Conservation (phyloP, 1,140 invertebrate genomes). For the Zaprionus davidi region DNA sequence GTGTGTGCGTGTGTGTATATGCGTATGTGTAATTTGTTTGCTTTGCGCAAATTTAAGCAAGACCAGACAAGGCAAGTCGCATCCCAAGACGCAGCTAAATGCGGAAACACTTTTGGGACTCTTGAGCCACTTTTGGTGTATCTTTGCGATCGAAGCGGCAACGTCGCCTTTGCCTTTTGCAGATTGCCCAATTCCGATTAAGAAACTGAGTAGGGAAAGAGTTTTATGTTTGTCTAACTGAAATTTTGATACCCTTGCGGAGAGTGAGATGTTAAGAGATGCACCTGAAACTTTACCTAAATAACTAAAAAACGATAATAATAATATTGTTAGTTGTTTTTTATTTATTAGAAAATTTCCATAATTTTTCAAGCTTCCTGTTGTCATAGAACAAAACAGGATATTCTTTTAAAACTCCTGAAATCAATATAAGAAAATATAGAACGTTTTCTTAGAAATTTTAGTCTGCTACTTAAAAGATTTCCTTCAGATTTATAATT, state of each 20-base stretch:
- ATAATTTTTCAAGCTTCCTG: too few relatives aligned
- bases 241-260: background rate
- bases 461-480: too few relatives aligned
- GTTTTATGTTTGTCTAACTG: background rate
- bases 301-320: background rate
- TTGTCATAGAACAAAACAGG: too few relatives aligned
- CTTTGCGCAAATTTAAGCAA: conserved; percentile 45
- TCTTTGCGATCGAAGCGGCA: conserved; percentile 26
- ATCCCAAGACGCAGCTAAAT: conserved; percentile 22
- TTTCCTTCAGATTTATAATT: too few relatives aligned
- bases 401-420: too few relatives aligned
- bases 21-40: conserved; percentile 68
- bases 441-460: too few relatives aligned
- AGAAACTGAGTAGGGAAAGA: conserved; percentile 15
- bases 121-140: conserved; percentile 31
- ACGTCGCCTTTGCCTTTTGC: conserved; percentile 24
- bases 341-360: too few relatives aligned
- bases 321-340: background rate
- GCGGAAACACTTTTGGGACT: conserved; percentile 43
- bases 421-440: too few relatives aligned
- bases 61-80: background rate
- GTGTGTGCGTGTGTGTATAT: conserved; percentile 40
- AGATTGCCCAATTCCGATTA: conserved; percentile 35
- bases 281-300: rapidly evolving
- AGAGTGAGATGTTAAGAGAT: background rate